Conservation (phyloP, 2,113 vertebrate species). For the Irena cyanogastra region DNA sequence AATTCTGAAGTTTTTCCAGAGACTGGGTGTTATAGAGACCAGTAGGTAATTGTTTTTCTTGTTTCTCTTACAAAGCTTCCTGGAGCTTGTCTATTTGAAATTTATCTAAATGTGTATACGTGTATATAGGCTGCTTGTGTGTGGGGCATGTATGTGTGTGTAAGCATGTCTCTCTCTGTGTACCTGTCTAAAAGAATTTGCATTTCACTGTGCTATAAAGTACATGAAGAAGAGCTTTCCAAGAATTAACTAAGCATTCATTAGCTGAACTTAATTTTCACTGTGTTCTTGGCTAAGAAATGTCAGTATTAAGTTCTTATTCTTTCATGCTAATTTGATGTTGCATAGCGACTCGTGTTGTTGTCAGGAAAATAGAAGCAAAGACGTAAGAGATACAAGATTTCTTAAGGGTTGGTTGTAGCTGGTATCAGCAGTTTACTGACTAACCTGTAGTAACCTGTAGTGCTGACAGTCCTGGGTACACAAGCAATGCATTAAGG, state of each 20-base stretch:
- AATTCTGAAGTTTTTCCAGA: neutral
- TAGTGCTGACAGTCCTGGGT: neutral
- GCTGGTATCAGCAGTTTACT: slow-evolving; percentile 13
- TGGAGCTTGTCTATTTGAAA: neutral
- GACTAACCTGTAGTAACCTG: slow-evolving; percentile 28
- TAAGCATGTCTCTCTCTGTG: neutral
- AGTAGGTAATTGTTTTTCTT: slow-evolving; percentile 12
- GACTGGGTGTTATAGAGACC: neutral
- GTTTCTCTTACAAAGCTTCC: neutral
- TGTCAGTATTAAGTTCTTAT: neutral
- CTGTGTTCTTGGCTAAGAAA: neutral
- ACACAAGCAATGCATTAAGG: neutral
- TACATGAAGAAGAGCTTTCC: neutral
- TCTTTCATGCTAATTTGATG: neutral
- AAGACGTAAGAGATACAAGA: neutral
- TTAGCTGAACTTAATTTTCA: neutral
- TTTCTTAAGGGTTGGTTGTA: neutral
- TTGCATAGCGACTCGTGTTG: neutral
- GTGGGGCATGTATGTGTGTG: neutral
- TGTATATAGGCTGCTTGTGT: neutral
- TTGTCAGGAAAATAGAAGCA: neutral
- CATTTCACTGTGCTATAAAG: neutral
- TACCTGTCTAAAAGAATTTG: neutral
- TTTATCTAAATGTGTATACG: neutral
- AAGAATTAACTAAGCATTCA: neutral